Evolutionary conservation across 1,140 invertebrate genomes (phyloP), one percentile per base, ranked within the genome.

Genomic region (Drosophila carrolli): DNA sequence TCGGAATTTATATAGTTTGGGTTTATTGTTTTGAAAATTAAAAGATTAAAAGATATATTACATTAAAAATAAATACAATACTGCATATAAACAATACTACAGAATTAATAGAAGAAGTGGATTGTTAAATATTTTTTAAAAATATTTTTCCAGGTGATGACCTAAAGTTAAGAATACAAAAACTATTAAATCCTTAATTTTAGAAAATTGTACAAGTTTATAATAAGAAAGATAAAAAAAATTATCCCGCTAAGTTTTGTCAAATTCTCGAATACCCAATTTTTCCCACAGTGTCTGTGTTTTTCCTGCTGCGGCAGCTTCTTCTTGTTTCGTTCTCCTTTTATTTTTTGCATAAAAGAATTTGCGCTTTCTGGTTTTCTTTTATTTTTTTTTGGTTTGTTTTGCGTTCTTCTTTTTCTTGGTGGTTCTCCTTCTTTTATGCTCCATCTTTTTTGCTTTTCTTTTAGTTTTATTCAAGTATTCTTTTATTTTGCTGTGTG

Each of bases 381-480:
- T 0, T 7, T 5, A 9, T 35, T 23, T 57, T 32, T 16, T n/a
- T 46, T 46, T 41, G 7, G n/a, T 13, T 37, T 32, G 5, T 9
- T 53, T 14, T 56, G 40, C 41, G 16, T 54, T 44, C 29, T 59
- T 54, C 10, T 51, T 23, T 41, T 19, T 51, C 10, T 46, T 50
- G 37, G 47, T 11, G 9, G 32, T 16, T 37, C 37, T n/a, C 32
- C 35, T 47, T 58, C n/a, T 66, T 57, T 41, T 44, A 40, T 23
- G 62, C 51, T 65, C 38, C 38, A 32, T 23, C 13, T 27, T 19
- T 46, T 70, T 35, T 1, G 41, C 35, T 47, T 59, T 51, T 65
- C 47, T 63, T 58, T 47, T 80, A 67, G 62, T 75, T 80, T 81
- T 71, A 35, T 56, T 68, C 27, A 50, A 59, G 50, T 62, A 44